Evolutionary conservation across 2,888 invertebrate species (phyloP), one percentile per base, ranked within the genome.

Genomic region (Megamerina dolium): DNA sequence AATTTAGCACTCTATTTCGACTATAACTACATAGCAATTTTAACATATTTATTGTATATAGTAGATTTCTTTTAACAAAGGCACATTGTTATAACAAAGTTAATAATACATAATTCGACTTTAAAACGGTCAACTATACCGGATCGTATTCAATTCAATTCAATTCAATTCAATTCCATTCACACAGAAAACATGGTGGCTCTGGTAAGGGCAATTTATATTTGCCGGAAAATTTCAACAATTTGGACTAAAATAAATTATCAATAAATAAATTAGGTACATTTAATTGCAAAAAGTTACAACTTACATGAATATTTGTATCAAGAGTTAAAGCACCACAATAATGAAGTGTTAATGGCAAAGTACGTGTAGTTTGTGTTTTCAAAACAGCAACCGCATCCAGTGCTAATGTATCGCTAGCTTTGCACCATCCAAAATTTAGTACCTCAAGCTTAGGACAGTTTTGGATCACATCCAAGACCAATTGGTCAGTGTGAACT

Each of bases 331-430:
- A 10, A 10, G 43, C 34, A 10, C 21, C 16, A 8, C 27, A 21
- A 23, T 29, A 34, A 26, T 29, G 34, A 16, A 43, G 21, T 21
- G 34, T 21, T 19, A 43, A 43, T 10, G 39, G 29, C n/a, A 14
- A 17, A 8, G 18, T 14, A 20, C 38, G 27, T 8, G 19, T 34
- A n/a, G n/a, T n/a, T n/a, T 17, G 27, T 13, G 38, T 19, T 12
- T n/a, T 19, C n/a, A 35, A 14, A 4, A 38, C 29, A 10, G 2
- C 14, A 5, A 4, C 14, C 14, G 30, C 2, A 4, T 20, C 23
- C 13, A 17, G 5, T 18, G 32, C 17, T n/a, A 40, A 40, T 17
- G 16, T 26, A 2, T 6, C 13, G 32, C 39, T 40, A 14, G 32
- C 21, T 21, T 10, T 31, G 8, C 34, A 10, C n/a, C 40, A 17